Conservation (phyloP, 2,797 vertebrate species). For the Enteromius mattozi region DNA sequence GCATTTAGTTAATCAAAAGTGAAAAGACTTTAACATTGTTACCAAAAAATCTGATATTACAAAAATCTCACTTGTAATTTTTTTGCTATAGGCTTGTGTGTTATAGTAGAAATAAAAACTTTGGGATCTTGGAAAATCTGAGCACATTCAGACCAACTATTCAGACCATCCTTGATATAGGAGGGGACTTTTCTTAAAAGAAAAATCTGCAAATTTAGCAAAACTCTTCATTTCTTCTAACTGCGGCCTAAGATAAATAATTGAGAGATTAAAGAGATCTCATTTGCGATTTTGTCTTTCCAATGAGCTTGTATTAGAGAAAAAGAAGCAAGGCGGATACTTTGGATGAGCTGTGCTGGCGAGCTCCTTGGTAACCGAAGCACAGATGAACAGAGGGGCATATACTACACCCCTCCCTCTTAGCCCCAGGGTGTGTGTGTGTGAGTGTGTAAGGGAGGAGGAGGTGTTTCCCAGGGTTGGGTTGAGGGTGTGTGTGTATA, state of each 20-base stretch:
- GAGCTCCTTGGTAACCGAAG: constrained; percentile 80
- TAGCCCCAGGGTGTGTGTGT: constrained; percentile 63
- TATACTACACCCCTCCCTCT: constrained; percentile 70
- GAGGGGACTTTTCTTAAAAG: background rate
- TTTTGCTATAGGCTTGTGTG: background rate
- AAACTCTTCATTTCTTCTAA: background rate
- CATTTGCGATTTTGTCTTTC: constrained; percentile 5
- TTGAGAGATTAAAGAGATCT: constrained; percentile 35
- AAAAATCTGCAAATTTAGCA: background rate
- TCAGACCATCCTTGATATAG: background rate
- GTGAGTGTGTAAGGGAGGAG: constrained; percentile 48
- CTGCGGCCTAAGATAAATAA: background rate
- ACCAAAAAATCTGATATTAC: background rate
- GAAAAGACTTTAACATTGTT: no score
- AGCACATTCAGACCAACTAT: background rate
- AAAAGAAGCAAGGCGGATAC: background rate
- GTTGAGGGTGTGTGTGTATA: constrained; percentile 62
- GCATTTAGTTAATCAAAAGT: no score
- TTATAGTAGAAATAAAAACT: background rate
- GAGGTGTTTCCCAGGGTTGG: constrained; percentile 68
- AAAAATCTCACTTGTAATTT: background rate
- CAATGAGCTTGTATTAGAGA: background rate
- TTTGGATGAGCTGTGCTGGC: constrained; percentile 48
- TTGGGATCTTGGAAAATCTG: background rate
- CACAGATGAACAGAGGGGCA: constrained; percentile 74